A percentile compares a stretch with the other conserved stretches of the same genome.
phyloP scores from a whole-genome alignment of 1,140 invertebrate species.

The Musca vetustissima region DNA sequence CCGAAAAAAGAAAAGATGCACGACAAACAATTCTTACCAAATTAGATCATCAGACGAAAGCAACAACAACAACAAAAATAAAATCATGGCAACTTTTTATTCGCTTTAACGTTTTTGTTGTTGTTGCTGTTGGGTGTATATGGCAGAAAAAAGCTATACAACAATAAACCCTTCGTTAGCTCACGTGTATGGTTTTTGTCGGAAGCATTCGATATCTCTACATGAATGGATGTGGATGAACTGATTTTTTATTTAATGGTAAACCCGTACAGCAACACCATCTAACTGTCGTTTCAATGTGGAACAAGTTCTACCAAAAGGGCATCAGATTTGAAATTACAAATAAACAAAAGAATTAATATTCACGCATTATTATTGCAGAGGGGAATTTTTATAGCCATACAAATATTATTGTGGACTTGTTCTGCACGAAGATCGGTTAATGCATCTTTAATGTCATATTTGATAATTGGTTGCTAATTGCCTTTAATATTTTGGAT shows the following conservation, averaged over 20 bases:
- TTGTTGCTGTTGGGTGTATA: too few relatives aligned
- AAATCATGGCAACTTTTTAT: background rate
- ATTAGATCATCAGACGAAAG: conserved; percentile 51
- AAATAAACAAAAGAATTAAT: conserved; percentile 2
- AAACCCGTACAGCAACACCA: background rate
- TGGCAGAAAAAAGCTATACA: too few relatives aligned
- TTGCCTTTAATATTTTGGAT: too few relatives aligned
- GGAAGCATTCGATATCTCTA: background rate
- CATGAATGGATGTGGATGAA: background rate
- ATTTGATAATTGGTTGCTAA: too few relatives aligned
- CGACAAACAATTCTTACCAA: conserved; percentile 54
- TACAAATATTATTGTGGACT: too few relatives aligned
- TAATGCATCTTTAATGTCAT: too few relatives aligned
- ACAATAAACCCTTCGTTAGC: background rate
- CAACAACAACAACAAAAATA: background rate
- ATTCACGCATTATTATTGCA: conserved; percentile 6
- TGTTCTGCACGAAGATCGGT: too few relatives aligned
- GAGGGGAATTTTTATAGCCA: too few relatives aligned
- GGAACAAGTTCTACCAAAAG: background rate
- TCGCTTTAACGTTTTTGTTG: too few relatives aligned
- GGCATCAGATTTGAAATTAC: background rate
- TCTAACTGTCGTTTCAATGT: background rate
- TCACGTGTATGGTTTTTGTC: conserved; percentile 17
- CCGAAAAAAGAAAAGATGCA: conserved; percentile 31
- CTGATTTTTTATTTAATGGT: background rate